Evolutionary conservation across 2,888 invertebrate genomes (phyloP), one percentile per base, ranked within the genome.

Genomic region (Melinaea marsaeus): DNA sequence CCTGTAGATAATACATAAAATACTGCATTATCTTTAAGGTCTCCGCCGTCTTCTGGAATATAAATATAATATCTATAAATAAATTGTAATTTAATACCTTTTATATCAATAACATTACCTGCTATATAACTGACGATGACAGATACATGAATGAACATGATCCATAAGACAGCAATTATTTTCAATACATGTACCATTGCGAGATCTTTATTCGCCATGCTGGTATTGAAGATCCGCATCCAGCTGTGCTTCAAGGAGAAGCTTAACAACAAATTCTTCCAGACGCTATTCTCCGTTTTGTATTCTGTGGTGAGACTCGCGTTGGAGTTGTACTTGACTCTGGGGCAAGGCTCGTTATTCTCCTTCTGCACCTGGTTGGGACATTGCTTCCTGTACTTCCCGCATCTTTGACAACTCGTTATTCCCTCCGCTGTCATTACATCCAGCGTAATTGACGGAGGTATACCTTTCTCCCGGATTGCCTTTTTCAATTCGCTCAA

Each of bases 41-140:
- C 88, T 7, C 80, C 84, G 59, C 84, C 82, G 67, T 85, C 86
- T 72, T 91, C 93, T 93, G 81, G 3, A 88, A 87, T 69, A 66
- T 37, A 57, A 37, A 34, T 13, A 33, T 32, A 4, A 58, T 32
- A 4, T 37, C 37, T 32, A 13, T 35, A 57, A n/a, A 46, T 51
- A 7, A 35, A 11, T 55, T 32, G 34, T 2, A 55, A 13, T 13
- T 34, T 11, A 22, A 42, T 34, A 4, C 45, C 11, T 51, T 51
- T 32, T 22, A 51, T 7, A 2, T 9, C 22, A n/a, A 35, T 6
- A 4, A 51, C 67, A 70, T 71, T 78, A 92, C 92, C 92, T 79
- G 94, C 92, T 77, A 94, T 92, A 80, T 94, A 94, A 76, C 93
- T 93, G 32, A 93, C 92, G 13, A 94, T 88, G 45, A 94, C 92